Percentiles rank a stretch among this genome's conserved stretches.
Conservation (phyloP, 2,888 invertebrate species). For the Polyommatus iphigenia region DNA sequence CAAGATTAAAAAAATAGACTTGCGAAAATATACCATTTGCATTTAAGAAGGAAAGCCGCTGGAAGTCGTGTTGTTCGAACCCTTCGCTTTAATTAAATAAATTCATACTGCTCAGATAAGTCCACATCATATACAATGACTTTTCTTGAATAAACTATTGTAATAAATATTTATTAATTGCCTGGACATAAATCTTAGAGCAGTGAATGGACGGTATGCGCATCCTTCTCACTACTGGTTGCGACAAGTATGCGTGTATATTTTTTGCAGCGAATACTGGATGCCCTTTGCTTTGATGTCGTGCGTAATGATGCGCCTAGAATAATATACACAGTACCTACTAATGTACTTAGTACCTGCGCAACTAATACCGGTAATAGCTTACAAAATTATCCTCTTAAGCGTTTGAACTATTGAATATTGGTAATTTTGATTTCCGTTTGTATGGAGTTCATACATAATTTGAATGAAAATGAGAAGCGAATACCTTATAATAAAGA, state of each 20-base stretch:
- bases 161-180: slow-evolving; percentile 25
- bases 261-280: slow-evolving; percentile 43
- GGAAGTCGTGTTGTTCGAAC: background rate
- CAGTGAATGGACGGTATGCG: slow-evolving; percentile 37
- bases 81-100: background rate
- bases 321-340: slow-evolving; percentile 38
- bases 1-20: too few species aligned
- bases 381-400: slow-evolving; percentile 28
- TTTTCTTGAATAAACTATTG: slow-evolving; percentile 21
- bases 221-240: slow-evolving; percentile 40
- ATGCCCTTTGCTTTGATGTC: slow-evolving; percentile 44
- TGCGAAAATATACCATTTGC: background rate
- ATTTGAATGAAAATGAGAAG: background rate
- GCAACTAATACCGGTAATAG: slow-evolving; percentile 27
- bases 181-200: slow-evolving; percentile 13
- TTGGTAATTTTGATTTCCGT: slow-evolving; percentile 15
- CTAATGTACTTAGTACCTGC: slow-evolving; percentile 35
- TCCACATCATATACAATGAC: background rate
- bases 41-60: background rate
- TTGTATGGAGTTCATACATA: background rate
- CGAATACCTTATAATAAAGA: background rate
- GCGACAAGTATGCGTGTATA: slow-evolving; percentile 40
- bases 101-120: background rate
- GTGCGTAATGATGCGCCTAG: slow-evolving; percentile 39
- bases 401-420: slow-evolving; percentile 24